These are phyloP conservation scores for Chlamydotis undulata DNA, from an alignment of 2,113 vertebrate species.

Conservation along the genomic window DNA sequence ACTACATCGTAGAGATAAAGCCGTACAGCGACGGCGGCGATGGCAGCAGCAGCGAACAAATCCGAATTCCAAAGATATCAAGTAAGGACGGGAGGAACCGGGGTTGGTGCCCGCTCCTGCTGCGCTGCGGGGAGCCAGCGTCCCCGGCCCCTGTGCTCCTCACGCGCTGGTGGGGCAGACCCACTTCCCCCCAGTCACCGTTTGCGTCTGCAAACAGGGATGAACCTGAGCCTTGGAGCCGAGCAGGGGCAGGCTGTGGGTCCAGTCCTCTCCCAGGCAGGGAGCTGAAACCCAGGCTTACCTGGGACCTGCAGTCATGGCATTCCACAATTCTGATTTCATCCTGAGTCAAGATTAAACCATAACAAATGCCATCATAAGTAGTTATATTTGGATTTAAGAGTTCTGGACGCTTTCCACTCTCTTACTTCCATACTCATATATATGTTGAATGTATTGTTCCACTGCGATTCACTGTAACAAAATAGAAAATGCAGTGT, in stretches of 20 bases:
- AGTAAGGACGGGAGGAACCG: conserved; percentile 58
- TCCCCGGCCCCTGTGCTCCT: not conserved
- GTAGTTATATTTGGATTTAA: not conserved
- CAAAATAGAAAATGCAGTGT: not conserved
- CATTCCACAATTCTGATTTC: fast-evolving
- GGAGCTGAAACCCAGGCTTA: not conserved
- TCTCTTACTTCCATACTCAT: not conserved
- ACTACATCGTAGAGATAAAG: conserved; percentile 94
- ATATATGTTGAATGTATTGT: not conserved
- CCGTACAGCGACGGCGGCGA: conserved; percentile 96
- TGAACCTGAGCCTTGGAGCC: fast-evolving
- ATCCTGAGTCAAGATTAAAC: not conserved
- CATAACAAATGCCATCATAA: fast-evolving
- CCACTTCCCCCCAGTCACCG: not conserved
- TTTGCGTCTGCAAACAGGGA: fast-evolving
- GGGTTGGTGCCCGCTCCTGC: not conserved
- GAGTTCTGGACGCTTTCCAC: not conserved
- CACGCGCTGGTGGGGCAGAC: not conserved
- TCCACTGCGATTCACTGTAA: not conserved
- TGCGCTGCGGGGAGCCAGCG: fast-evolving
- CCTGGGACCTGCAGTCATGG: fast-evolving
- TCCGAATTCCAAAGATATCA: conserved; percentile 91
- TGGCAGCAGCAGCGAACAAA: conserved; percentile 92
- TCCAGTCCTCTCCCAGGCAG: not conserved
- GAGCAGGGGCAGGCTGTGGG: not conserved